Evolutionary conservation across 2,888 invertebrate species (phyloP).

Genomic region (Philhelius pedissequus): DNA sequence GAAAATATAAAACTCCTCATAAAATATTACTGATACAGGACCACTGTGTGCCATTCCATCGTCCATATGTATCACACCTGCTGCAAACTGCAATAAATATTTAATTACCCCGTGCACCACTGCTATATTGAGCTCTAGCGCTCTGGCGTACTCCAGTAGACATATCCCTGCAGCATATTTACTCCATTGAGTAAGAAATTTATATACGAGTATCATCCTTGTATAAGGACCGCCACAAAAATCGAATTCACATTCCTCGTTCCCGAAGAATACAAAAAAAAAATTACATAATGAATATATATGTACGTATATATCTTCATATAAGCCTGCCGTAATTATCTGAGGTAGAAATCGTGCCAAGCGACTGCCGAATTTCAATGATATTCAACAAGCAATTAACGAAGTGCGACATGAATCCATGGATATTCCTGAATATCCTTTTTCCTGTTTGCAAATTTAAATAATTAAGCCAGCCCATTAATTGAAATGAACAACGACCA

Average conservation of each 20-base stretch:
- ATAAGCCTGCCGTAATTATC: background rate
- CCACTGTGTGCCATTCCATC: constrained; percentile 2
- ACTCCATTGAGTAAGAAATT: background rate
- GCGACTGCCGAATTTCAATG: background rate
- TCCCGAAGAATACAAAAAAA: background rate
- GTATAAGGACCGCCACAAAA: background rate
- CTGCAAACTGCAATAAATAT: constrained; percentile 29
- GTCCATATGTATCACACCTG: constrained; percentile 39
- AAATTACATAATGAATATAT: background rate
- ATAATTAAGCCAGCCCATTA: constrained; percentile 10
- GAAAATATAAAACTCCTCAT: constrained; percentile 10
- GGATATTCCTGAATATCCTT: background rate
- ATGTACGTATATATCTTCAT: background rate
- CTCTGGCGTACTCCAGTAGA: background rate
- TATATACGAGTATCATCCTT: background rate
- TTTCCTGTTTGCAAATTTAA: constrained; percentile 13
- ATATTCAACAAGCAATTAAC: constrained; percentile 18
- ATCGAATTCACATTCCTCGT: background rate
- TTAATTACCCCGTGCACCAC: constrained; percentile 20
- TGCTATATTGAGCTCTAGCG: background rate
- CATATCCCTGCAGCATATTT: background rate
- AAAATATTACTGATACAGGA: constrained; percentile 13
- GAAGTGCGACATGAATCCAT: constrained; percentile 9
- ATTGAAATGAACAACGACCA: background rate
- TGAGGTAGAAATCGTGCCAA: background rate